Base-by-base conservation (phyloP, 2,797 vertebrate species). In the Lateolabrax maculatus region DNA sequence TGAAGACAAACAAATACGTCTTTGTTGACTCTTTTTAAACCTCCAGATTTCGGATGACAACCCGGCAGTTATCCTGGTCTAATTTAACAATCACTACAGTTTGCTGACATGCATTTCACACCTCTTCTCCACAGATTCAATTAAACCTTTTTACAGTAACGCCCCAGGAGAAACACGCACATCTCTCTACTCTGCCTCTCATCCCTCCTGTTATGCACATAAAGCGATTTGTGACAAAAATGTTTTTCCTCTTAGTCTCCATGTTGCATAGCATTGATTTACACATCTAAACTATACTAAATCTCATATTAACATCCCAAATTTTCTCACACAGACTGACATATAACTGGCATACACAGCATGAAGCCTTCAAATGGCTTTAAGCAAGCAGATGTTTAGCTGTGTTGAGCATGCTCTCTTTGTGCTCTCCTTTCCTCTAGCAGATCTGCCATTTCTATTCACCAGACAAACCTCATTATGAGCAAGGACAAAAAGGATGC, bases 91-190 rank as follows among this genome's bases (percentile, higher is more conserved):
- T 52, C 34, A 11, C 51, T 48, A 23, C 65, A 77, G 34, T 74
- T 72, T 83, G 83, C 86, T 78, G 80, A 87, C 84, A 69, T 25
- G 21, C 56, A 85, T 91, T 90, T 90, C 83, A 91, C 90, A 90
- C 83, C 48, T 87, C 81, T 83, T 68, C 78, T 84, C 67, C 69
- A 75, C 80, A 82, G 80, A 88, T 89, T 92, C 86, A 91, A 90
- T 92, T 90, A 91, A 88, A 83, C 51, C 74, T 84, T 81, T 82
- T 81, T 75, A 79, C 82, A 75, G 84, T 71, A 74, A 87, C 16
- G 39, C 88, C 81, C 16, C 79, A 10, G 82, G 88, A 84, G 84
- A 68, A 77, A 71, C 75, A 67, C 58, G 29, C 67, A 80, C 66
- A 53, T 71, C 46, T 52, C 21, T 44, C 37, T 18, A 9, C 37